Conservation (phyloP, 1,140 invertebrate genomes). For the Coenobita brevimanus region DNA sequence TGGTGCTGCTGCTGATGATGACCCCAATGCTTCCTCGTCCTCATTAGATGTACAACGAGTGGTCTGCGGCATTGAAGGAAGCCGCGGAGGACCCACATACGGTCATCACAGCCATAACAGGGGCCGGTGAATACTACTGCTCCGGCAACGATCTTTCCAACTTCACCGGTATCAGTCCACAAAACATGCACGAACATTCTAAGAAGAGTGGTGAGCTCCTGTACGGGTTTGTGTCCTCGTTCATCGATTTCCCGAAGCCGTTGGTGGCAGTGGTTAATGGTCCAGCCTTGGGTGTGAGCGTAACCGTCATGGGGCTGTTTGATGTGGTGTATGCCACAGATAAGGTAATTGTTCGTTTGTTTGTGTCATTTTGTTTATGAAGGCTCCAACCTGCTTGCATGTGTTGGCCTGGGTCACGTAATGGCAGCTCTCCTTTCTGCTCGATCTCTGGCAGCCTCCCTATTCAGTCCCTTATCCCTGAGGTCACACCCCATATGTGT, state of each 20-base stretch:
- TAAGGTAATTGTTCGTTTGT: slow-evolving; percentile 42
- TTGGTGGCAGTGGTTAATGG: slow-evolving; percentile 93
- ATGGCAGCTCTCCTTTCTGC: no score
- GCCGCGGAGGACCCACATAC: slow-evolving; percentile 80
- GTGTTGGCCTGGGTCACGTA: no score
- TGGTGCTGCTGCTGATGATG: no score
- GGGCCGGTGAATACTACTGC: slow-evolving; percentile 85
- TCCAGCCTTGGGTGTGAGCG: slow-evolving; percentile 92
- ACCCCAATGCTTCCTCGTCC: no score
- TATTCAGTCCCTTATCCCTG: no score
- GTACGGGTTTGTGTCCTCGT: slow-evolving; percentile 80
- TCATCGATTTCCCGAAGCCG: slow-evolving; percentile 92
- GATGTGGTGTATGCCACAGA: slow-evolving; percentile 93
- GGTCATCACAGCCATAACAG: slow-evolving; percentile 82
- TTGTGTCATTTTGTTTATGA: background rate
- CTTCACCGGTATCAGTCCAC: slow-evolving; percentile 73
- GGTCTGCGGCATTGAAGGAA: slow-evolving; percentile 80
- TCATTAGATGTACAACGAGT: slow-evolving; percentile 83
- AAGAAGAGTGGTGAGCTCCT: slow-evolving; percentile 73
- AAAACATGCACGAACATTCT: slow-evolving; percentile 73
- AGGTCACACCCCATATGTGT: no score
- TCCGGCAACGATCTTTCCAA: slow-evolving; percentile 91
- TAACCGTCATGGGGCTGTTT: slow-evolving; percentile 87
- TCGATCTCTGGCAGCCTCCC: no score
- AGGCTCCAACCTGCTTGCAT: no score